phyloP scores from a whole-genome alignment of 2,797 vertebrate species.

The Hyperoplus immaculatus region DNA sequence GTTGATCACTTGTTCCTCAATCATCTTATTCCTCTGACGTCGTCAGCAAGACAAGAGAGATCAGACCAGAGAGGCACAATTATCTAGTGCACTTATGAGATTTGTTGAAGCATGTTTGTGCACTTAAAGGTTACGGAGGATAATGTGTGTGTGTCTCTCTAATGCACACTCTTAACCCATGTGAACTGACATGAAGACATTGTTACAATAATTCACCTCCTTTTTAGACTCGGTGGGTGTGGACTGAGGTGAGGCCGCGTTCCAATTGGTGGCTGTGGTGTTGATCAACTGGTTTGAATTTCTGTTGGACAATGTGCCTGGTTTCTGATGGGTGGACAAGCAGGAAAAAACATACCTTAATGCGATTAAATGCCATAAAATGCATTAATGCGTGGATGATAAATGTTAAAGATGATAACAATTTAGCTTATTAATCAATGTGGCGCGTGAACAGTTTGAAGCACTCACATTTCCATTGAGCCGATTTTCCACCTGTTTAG shows the following conservation, averaged over 20 bases:
- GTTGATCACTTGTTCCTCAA: slow-evolving; percentile 91
- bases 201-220: slow-evolving; percentile 58
- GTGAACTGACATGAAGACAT: background rate
- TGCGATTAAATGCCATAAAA: background rate
- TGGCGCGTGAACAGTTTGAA: background rate
- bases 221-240: slow-evolving; percentile 72
- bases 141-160: background rate
- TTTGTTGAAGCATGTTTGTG: background rate
- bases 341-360: background rate
- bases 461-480: slow-evolving; percentile 87
- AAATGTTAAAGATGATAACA: background rate
- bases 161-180: background rate
- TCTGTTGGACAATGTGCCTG: slow-evolving; percentile 78
- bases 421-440: background rate
- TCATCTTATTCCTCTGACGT: slow-evolving; percentile 81
- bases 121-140: background rate
- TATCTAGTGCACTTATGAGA: background rate
- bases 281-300: slow-evolving; percentile 88
- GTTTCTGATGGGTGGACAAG: slow-evolving; percentile 63
- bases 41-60: slow-evolving; percentile 56
- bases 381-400: background rate
- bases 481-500: slow-evolving; percentile 80
- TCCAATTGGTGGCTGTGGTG: slow-evolving; percentile 85
- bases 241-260: slow-evolving; percentile 73
- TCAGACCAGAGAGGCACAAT: background rate